Percentiles rank a stretch among this genome's conserved stretches.
These are phyloP conservation scores for Dipodomys stephensi DNA, from an alignment of 2,113 vertebrate species.

Conservation along the genomic window DNA sequence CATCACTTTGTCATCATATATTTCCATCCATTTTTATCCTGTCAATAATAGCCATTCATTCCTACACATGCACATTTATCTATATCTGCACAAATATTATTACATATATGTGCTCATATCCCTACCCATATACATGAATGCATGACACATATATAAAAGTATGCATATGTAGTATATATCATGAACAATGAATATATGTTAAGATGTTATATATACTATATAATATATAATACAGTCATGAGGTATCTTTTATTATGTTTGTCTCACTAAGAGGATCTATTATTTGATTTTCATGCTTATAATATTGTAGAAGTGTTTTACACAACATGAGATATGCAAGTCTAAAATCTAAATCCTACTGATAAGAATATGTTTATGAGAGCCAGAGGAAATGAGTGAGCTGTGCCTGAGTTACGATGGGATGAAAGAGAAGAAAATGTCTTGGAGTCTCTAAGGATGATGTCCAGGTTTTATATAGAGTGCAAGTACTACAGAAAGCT, in stretches of 20 bases:
- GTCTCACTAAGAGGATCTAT: neutral
- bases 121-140: neutral
- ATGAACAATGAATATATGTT: no score
- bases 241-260: neutral
- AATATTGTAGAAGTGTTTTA: neutral
- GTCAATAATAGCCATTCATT: neutral
- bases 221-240: neutral
- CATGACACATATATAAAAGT: neutral
- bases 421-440: rapidly evolving
- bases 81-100: neutral
- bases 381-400: neutral
- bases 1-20: neutral
- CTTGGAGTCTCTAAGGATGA: neutral
- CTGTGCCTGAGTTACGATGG: neutral
- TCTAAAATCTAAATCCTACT: neutral
- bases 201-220: neutral
- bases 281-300: neutral
- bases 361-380: neutral
- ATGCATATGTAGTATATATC: no score
- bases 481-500: neutral
- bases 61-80: neutral
- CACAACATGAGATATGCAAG: neutral
- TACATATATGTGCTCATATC: neutral
- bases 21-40: neutral
- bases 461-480: neutral